Base-by-base conservation (phyloP, 2,888 invertebrate genomes). In the Strigamia transsilvanica region DNA sequence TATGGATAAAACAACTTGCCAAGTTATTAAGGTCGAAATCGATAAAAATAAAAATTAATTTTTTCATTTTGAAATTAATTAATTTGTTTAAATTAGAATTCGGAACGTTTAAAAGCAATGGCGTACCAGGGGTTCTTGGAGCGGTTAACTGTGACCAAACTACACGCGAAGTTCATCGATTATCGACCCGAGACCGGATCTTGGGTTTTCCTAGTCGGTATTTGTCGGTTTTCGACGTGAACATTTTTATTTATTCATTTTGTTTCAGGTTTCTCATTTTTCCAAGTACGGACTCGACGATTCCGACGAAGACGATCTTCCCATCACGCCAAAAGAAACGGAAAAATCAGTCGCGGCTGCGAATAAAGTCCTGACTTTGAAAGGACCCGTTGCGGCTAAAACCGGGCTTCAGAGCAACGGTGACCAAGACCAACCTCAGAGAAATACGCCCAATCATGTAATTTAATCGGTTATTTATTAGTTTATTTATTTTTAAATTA, bases 161-260 rank as follows among this genome's bases (percentile, higher is more conserved):
- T 97, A 88, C 94, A 93, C 84, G 96, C 97, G 0, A 92, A 93
- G 82, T 99, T 99, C 88, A 92, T 97, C 6, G 98, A 99, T 87
- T 99, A 98, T 88, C 91, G 97, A 0, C 95, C 98, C 0, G 94
- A 95, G 87, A 97, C 96, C 1, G 99, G 99, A 32, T 96, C 97
- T 82, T 99, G 99, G 98, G 97, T 98, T 80, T 99, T 99, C 89
- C 92, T 94, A 88, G 94, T 94, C 85, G 5, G 77, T 77, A 12
- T 66, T 66, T 15, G 13, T 66, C 10, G 10, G 13, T 21, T 66
- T 66, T 21, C 6, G 9, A 42, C 5, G 1, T 1, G 42, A 42
- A 42, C 5, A 13, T 42, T 42, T 15, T 15, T 51, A 27, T 66
- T 18, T 21, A n/a, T 23, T 82, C 15, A 79, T 80, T 73, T 73